Evolutionary conservation across 2,797 vertebrate genomes (phyloP), one percentile per base, ranked within the genome.

Genomic region (Mormyrus proboscirostris): DNA sequence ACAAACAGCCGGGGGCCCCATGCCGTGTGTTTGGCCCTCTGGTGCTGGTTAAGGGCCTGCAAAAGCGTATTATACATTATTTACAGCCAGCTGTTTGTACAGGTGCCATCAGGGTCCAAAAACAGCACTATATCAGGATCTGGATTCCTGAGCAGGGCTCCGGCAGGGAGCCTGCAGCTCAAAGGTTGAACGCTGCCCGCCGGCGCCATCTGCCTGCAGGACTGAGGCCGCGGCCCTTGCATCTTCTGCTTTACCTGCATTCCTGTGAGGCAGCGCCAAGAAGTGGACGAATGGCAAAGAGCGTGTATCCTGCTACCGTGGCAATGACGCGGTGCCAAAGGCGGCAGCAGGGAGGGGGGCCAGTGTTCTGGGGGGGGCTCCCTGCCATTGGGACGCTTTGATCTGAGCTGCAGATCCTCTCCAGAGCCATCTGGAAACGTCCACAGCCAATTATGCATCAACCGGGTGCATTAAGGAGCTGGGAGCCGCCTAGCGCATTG

Each of bases 341-440:
- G 44, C 16, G 47, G 86, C 83, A 86, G 83, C 10, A 6, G 49
- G 12, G 38, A 14, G 50, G 22, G n/a, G 47, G 62, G 73, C 5
- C n/a, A 73, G 16, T 6, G 10, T 53, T 22, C 57, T 73, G 47
- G 16, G 47, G 49, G 50, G 12, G 84, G 49, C 55, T 59, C 19
- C n/a, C 55, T 59, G 57, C 6, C 57, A 25, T 10, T 25, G 12
- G 22, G 25, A 38, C n/a, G 76, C 76, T 82, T 57, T 62, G 47
- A 22, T 79, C 16, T 87, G 44, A 29, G 50, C 86, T 87, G 59
- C 59, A 88, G 33, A 25, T 89, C 53, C 53, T 57, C 33, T 29
- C 16, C 65, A 44, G 41, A 82, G 44, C 89, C 89, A 82, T 89
- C 85, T 87, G 89, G 59, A 41, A 89, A 87, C 29, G 53, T 59